Evolutionary conservation across 2,797 vertebrate species (phyloP), one percentile per base, ranked within the genome.

Genomic region (Phylloscopus collybita): DNA sequence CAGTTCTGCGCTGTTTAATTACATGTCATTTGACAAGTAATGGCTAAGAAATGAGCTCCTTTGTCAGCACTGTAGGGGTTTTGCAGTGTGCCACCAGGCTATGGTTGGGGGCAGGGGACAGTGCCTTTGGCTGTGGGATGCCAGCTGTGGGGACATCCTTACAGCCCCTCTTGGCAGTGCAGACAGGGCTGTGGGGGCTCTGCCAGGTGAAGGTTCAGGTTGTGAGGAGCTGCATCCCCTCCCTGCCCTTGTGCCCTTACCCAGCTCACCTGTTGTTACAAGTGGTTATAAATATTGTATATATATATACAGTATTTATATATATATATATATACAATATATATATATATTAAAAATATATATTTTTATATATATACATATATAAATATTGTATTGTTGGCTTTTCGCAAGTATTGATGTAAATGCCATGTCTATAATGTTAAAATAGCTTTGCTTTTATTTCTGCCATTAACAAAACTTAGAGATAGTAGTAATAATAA

Each of bases 1-100:
- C 74, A 74, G 74, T 51, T 93, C 86, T 53, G 61, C 67, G 22
- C 47, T 89, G 7, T 79, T 80, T 87, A 80, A 93, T 95, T 94
- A 74, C 70, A 10, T 4, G 32, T 50, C 61, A 62, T 86, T 86
- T 72, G 88, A 90, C 51, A 67, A 93, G 67, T 59, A 32, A 78
- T 80, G 47, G 75, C 53, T 70, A 40, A 88, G 73, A 72, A 84
- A 86, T 49, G 32, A 87, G 34, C 57, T 88, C 44, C n/a, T 62
- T 79, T 61, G 70, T 57, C 64, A 14, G 67, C 8, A 5, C 9
- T 34, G 62, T 6, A 22, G 34, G 75, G 54, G 11, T 57, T 65
- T 34, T 29, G 18, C 65, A 29, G 12, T 19, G 54, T 73, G 50
- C 64, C 80, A 56, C 8, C 30, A 13, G 60, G 69, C 50, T 70